Evolutionary conservation across 2,113 vertebrate genomes (phyloP).

Genomic region (Hippopotamus amphibius): DNA sequence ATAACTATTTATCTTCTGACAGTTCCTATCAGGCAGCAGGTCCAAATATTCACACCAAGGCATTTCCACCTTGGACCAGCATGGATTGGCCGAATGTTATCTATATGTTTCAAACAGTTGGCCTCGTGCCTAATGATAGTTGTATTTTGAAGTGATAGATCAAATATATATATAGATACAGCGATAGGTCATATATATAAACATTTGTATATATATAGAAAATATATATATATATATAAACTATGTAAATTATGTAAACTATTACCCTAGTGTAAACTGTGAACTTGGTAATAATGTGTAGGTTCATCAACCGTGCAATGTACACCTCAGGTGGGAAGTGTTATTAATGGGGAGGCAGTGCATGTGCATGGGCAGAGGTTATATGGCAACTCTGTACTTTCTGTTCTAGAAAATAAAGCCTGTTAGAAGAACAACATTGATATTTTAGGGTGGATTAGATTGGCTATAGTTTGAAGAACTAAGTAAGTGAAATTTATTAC

Average conservation of each 20-base stretch:
- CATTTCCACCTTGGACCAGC: background rate
- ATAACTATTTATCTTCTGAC: conserved; percentile 43
- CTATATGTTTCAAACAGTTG: background rate
- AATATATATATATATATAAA: background rate
- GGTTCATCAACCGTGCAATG: background rate
- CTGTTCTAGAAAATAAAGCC: conserved; percentile 36
- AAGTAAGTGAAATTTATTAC: conserved; percentile 22
- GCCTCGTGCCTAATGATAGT: background rate
- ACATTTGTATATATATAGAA: background rate
- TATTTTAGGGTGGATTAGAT: conserved; percentile 47
- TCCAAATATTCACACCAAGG: conserved; percentile 20
- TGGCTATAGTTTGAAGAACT: conserved; percentile 30
- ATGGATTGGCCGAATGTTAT: background rate
- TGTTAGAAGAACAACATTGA: conserved; percentile 21
- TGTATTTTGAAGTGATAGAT: conserved; percentile 27
- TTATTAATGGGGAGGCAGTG: background rate
- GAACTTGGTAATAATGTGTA: background rate
- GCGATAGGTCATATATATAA: background rate
- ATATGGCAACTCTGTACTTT: background rate
- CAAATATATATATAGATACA: background rate
- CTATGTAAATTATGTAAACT: too few relatives aligned
- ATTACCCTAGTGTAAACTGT: background rate
- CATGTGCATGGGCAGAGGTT: background rate
- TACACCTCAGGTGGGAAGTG: background rate
- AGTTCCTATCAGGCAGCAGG: background rate